A percentile compares a stretch with the other conserved stretches of the same genome.
Conservation (phyloP, 2,888 invertebrate genomes). For the Drosophila neutralis region DNA sequence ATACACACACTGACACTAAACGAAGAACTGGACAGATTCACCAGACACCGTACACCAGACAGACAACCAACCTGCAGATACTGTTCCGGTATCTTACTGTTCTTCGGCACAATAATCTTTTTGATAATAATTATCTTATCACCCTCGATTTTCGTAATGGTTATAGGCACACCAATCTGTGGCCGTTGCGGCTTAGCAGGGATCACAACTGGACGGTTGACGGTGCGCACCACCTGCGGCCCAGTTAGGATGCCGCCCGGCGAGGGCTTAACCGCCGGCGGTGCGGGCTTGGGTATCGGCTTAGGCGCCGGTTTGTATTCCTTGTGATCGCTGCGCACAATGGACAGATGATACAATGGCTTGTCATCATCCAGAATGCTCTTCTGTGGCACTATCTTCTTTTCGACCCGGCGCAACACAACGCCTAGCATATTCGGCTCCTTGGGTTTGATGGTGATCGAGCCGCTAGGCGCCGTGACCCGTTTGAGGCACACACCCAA, state of each 20-base stretch:
- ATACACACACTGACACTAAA: conserved; percentile 49
- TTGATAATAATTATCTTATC: conserved; percentile 85
- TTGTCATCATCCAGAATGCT: conserved; percentile 84
- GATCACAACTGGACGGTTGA: conserved; percentile 45
- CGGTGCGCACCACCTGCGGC: conserved; percentile 69
- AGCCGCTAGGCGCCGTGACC: conserved; percentile 81
- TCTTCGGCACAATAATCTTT: conserved; percentile 84
- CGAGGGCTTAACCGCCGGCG: conserved; percentile 73
- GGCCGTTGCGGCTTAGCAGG: conserved; percentile 72
- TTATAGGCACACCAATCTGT: conserved; percentile 82
- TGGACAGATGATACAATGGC: conserved; percentile 83
- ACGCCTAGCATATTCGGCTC: conserved; percentile 84
- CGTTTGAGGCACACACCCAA: conserved; percentile 83
- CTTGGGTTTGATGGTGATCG: conserved; percentile 81
- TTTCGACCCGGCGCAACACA: conserved; percentile 83
- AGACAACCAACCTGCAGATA: conserved; percentile 83
- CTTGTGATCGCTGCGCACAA: conserved; percentile 83
- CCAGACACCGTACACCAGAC: conserved; percentile 34
- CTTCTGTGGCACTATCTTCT: conserved; percentile 82
- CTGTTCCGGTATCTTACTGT: conserved; percentile 84
- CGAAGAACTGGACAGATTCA: conserved; percentile 38
- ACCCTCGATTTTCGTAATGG: conserved; percentile 84
- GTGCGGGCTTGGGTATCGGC: conserved; percentile 77
- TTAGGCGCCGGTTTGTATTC: conserved; percentile 75
- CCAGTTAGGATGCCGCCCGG: conserved; percentile 82